These are phyloP conservation scores for Anthopleura sola DNA, from an alignment of 64 coral and sea anemone species.

Conservation along the genomic window DNA sequence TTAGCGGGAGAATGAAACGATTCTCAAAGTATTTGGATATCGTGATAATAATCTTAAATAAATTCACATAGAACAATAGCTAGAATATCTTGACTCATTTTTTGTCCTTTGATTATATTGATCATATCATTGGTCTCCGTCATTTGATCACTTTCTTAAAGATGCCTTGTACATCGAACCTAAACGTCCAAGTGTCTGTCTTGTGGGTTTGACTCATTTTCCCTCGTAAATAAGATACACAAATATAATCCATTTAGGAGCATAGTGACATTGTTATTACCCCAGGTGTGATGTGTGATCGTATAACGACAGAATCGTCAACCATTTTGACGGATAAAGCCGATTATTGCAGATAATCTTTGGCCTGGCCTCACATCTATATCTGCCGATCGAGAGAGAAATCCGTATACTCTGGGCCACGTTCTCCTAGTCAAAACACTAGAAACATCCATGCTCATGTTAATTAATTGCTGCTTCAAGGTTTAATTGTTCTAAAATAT, in stretches of 20 bases:
- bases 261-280: constrained; percentile 12
- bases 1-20: not conserved
- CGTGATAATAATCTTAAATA: constrained; percentile 5
- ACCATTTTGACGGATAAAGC: constrained; percentile 1
- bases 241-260: constrained; percentile 21
- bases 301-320: constrained; percentile 18
- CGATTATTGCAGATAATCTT: constrained; percentile 29
- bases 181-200: not conserved
- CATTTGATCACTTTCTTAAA: not conserved
- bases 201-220: not conserved
- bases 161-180: not conserved
- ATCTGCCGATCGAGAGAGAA: not conserved
- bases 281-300: constrained; percentile 19
- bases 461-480: constrained; percentile 13
- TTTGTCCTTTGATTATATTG: not conserved
- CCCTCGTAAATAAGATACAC: not conserved
- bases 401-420: not conserved
- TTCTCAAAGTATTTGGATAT: not conserved
- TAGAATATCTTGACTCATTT: not conserved
- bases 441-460: not conserved
- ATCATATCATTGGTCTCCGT: not conserved
- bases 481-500: constrained; percentile 1
- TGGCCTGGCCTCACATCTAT: not conserved
- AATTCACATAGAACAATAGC: constrained; percentile 1
- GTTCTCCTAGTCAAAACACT: constrained; percentile 13